A percentile compares a stretch with the other conserved stretches of the same genome.
These are phyloP conservation scores for Cyrtorhinus lividipennis DNA, from an alignment of 1,140 invertebrate species.

Conservation along the genomic window DNA sequence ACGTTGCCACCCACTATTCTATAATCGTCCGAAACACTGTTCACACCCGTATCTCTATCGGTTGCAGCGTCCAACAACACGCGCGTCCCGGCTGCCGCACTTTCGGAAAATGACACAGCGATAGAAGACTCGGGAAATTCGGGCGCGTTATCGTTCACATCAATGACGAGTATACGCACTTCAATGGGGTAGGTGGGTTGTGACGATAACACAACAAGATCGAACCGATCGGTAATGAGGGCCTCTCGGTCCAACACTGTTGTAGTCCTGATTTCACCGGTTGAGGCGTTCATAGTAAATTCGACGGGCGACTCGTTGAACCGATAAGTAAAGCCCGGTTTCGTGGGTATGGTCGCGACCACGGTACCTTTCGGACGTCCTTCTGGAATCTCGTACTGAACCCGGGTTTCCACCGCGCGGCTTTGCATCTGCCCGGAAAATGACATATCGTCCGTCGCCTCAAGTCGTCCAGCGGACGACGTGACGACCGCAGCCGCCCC, in stretches of 20 bases:
- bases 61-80: conserved; percentile 73
- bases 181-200: conserved; percentile 88
- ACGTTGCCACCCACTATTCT: conserved; percentile 73
- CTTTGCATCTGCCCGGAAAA: conserved; percentile 54
- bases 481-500: not conserved
- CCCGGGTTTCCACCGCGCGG: conserved; percentile 67
- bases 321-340: conserved; percentile 73
- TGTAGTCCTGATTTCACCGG: conserved; percentile 68
- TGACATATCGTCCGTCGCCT: conserved; percentile 10
- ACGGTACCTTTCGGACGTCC: conserved; percentile 63
- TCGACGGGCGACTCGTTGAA: conserved; percentile 80
- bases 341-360: conserved; percentile 71
- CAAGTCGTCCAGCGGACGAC: conserved; percentile 13
- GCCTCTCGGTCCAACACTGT: conserved; percentile 66
- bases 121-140: conserved; percentile 78
- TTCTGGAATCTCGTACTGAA: conserved; percentile 69
- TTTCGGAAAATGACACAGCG: conserved; percentile 76
- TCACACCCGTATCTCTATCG: conserved; percentile 70
- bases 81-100: conserved; percentile 69
- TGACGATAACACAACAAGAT: conserved; percentile 76
- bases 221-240: conserved; percentile 60
- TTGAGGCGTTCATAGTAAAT: conserved; percentile 61
- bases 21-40: conserved; percentile 75
- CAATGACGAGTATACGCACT: conserved; percentile 67
- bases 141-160: conserved; percentile 81